Percentiles rank a stretch among this genome's conserved stretches.
phyloP scores from a whole-genome alignment of 2,113 vertebrate genomes.

The Trachemys scripta region DNA sequence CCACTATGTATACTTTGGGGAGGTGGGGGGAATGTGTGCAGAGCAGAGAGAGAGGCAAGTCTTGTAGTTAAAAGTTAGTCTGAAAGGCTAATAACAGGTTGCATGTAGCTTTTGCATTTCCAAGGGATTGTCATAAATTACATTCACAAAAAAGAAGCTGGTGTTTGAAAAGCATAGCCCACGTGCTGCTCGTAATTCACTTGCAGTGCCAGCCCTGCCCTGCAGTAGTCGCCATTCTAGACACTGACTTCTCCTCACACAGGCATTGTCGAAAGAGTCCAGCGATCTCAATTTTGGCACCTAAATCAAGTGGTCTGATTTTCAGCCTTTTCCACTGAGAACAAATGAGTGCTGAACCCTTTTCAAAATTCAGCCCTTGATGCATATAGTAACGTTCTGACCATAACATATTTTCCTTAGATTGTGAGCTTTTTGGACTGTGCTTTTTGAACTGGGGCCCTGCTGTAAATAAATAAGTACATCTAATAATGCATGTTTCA shows the following conservation, averaged over 20 bases:
- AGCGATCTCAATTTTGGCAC: background rate
- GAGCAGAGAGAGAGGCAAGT: background rate
- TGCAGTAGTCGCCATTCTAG: background rate
- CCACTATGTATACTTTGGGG: background rate
- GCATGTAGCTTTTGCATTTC: background rate
- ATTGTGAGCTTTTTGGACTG: background rate
- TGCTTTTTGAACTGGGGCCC: background rate
- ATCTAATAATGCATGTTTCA: background rate
- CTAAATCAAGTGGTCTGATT: background rate
- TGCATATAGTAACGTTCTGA: background rate
- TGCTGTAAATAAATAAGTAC: background rate
- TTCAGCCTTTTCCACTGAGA: background rate
- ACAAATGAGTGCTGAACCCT: background rate
- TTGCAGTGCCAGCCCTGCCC: background rate
- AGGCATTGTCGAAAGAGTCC: background rate
- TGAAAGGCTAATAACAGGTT: background rate
- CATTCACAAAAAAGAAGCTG: background rate
- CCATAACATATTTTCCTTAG: too few relatives aligned
- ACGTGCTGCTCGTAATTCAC: background rate
- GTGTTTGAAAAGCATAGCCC: background rate
- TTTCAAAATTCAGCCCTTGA: background rate
- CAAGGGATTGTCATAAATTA: background rate
- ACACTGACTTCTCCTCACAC: background rate
- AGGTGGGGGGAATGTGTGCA: background rate
- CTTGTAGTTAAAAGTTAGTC: background rate